Evolutionary conservation across 2,113 vertebrate species (phyloP), one percentile per base, ranked within the genome.

Genomic region (Myodes glareolus): DNA sequence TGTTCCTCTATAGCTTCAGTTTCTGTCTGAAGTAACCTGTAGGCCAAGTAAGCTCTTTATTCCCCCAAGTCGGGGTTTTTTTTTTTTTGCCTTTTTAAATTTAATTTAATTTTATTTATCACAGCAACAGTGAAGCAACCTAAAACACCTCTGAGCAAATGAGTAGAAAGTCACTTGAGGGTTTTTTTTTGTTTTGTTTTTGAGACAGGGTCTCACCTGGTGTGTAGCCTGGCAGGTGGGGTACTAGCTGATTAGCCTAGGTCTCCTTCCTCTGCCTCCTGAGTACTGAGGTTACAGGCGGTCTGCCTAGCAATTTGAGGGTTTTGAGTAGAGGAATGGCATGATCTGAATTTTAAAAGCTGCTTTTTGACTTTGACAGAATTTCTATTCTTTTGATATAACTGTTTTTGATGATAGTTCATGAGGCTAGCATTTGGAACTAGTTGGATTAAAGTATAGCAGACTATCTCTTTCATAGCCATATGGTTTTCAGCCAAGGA

Each of bases 261-360:
- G 19, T 50, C 52, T 78, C 76, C 39, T 72, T 36, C 47, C 85
- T 70, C 85, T 16, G 47, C 33, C 33, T 65, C 45, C 45, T n/a
- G 67, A 93, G 29, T 23, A 5, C 84, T n/a, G 65, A 50, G 84
- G 50, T 36, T 47, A 36, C 39, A 50, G 65, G 39, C 17, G 17
- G 7, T 5, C 25, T 47, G 63, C 63, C 42, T 36, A 52, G 85
- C 65, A 45, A 36, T 70, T 25, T 68, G 5, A 36, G 31, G 63
- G 16, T 85, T 96, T 95, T 94, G 70, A 88, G 67, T 58, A 85
- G 55, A 92, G 61, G 88, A 39, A 31, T 75, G 19, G 42, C 25
- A 75, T 92, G 58, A 52, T 42, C 85, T 88, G 70, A 92, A 82
- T 93, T 94, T 65, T 70, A 70, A 84, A 90, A 65, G 65, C 86